Evolutionary conservation across 2,888 invertebrate genomes (phyloP).

Genomic region (Cacoxenus indagator): DNA sequence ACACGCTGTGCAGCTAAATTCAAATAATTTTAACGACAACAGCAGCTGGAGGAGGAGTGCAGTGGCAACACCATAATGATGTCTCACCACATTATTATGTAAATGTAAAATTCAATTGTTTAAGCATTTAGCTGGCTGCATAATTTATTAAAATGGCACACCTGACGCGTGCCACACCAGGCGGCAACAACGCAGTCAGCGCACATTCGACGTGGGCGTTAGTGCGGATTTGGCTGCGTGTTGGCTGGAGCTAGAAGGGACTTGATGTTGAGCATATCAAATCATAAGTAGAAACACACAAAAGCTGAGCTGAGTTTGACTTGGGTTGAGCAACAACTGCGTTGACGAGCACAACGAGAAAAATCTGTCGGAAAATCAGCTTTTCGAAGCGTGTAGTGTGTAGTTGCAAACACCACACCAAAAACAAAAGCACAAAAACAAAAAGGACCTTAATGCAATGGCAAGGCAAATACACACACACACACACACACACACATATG

Average conservation of each 20-base stretch:
- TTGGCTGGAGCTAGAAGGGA: neutral
- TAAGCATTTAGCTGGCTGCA: slow-evolving; percentile 69
- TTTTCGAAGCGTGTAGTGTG: no score
- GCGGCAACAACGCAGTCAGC: neutral
- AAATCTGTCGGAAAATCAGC: no score
- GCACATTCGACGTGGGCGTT: neutral
- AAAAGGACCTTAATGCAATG: slow-evolving; percentile 33
- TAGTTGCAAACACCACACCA: slow-evolving; percentile 20
- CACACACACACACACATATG: slow-evolving; percentile 27
- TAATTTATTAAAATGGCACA: slow-evolving; percentile 28
- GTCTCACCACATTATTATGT: slow-evolving; percentile 67
- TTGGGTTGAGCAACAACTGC: neutral
- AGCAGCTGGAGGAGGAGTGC: neutral
- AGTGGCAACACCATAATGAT: slow-evolving; percentile 50
- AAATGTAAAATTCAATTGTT: slow-evolving; percentile 70
- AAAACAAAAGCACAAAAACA: slow-evolving; percentile 52
- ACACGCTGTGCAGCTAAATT: neutral
- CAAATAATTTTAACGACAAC: neutral
- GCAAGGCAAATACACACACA: slow-evolving; percentile 24
- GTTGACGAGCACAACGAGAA: no score
- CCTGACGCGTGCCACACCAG: slow-evolving; percentile 18
- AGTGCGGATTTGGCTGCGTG: neutral
- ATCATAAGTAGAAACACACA: slow-evolving; percentile 7
- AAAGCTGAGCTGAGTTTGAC: neutral
- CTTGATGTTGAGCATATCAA: neutral